Evolutionary conservation across 2,113 vertebrate genomes (phyloP).

Genomic region (Cynoglossus semilaevis): DNA sequence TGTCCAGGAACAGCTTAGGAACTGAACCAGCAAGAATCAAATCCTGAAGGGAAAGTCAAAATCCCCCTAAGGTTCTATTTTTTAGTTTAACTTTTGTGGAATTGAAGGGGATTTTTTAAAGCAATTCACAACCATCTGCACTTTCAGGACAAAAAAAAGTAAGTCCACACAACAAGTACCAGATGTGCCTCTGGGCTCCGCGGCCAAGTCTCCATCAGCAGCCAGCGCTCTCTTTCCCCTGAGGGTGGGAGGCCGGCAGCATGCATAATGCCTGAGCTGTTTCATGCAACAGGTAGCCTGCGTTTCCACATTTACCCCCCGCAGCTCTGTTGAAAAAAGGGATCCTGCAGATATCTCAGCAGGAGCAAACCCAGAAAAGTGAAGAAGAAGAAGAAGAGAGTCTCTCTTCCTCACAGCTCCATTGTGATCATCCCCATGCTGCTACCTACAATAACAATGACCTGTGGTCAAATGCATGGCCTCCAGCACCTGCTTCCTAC

Average conservation of each 20-base stretch:
- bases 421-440: constrained; percentile 45
- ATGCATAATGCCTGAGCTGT: constrained; percentile 73
- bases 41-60: constrained; percentile 27
- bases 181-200: constrained; percentile 71
- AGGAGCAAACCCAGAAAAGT: constrained; percentile 42
- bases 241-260: constrained; percentile 60
- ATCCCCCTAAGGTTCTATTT: constrained; percentile 38
- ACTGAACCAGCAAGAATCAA: constrained; percentile 41
- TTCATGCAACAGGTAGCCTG: constrained; percentile 75
- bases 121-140: constrained; percentile 67
- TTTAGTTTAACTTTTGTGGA: constrained; percentile 26
- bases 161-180: constrained; percentile 66
- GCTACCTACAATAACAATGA: constrained; percentile 67
- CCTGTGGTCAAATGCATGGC: constrained; percentile 32
- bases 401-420: constrained; percentile 36
- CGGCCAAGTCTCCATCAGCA: constrained; percentile 68
- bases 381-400: constrained; percentile 18
- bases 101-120: constrained; percentile 38
- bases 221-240: constrained; percentile 61
- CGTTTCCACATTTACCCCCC: constrained; percentile 48
- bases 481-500: constrained; percentile 10
- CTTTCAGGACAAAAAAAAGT: constrained; percentile 34
- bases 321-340: constrained; percentile 33
- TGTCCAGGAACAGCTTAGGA: constrained; percentile 21
- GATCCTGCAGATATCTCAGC: constrained; percentile 41